Evolutionary conservation across 2,797 vertebrate species (phyloP).

Genomic region (Anomalospiza imberbis): DNA sequence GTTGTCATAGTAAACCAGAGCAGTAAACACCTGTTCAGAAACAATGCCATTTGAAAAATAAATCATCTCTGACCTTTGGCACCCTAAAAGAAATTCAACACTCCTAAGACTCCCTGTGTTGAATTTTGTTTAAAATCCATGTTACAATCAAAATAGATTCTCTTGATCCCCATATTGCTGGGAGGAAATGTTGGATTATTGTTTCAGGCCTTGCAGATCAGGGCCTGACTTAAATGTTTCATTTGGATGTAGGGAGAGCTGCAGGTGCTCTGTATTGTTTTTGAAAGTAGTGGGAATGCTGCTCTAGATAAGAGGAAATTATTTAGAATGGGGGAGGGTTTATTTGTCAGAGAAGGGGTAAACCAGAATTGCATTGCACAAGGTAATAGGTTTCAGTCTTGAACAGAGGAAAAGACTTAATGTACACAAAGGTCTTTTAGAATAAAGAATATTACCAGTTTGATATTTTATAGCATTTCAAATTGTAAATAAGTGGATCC

Average conservation of each 20-base stretch:
- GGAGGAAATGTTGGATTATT: background rate
- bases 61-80: background rate
- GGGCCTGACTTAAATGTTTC: background rate
- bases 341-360: background rate
- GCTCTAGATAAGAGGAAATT: background rate
- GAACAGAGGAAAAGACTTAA: background rate
- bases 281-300: background rate
- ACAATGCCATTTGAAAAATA: background rate
- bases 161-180: background rate
- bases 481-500: background rate
- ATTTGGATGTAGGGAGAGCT: background rate
- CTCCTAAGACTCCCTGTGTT: background rate
- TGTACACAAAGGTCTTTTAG: background rate
- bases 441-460: background rate
- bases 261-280: conserved; percentile 7
- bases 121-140: background rate
- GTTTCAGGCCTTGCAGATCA: background rate
- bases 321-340: background rate
- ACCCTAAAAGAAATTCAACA: background rate
- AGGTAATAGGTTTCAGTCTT: background rate
- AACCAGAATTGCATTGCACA: background rate
- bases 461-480: background rate
- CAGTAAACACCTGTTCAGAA: conserved; percentile 22
- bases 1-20: conserved; percentile 40
- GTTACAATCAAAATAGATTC: background rate